phyloP scores from a whole-genome alignment of 2,113 vertebrate species.

The Chloroceryle aenea region DNA sequence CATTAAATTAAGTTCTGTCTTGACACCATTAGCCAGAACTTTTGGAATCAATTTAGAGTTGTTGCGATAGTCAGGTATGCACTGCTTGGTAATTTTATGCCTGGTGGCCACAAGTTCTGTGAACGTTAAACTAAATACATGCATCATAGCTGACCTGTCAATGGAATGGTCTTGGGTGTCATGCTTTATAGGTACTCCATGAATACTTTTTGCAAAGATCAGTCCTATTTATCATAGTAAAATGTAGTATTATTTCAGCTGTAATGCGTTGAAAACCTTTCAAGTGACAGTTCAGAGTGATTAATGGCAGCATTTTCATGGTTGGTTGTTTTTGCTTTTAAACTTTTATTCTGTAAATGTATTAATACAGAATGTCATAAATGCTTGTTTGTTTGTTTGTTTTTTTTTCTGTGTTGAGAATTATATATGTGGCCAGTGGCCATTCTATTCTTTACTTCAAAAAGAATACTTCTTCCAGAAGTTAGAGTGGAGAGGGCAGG shows the following conservation, averaged over 20 bases:
- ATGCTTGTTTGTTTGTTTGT: neutral
- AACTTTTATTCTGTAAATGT: neutral
- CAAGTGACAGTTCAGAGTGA: neutral
- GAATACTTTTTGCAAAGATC: neutral
- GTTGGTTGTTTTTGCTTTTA: neutral
- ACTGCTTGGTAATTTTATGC: neutral
- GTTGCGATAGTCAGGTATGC: neutral
- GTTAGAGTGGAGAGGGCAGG: neutral
- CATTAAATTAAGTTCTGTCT: neutral
- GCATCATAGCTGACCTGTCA: neutral
- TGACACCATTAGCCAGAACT: neutral
- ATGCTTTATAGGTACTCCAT: neutral
- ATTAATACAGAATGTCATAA: neutral
- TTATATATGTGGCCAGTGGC: neutral
- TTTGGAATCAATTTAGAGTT: neutral
- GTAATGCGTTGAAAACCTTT: neutral
- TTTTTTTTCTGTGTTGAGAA: neutral
- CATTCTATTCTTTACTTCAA: neutral
- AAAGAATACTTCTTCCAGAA: neutral
- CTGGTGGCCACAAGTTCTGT: neutral
- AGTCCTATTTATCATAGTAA: neutral
- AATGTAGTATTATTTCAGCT: neutral
- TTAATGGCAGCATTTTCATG: neutral
- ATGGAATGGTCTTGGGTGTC: rapidly evolving
- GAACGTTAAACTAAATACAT: neutral